phyloP scores from a whole-genome alignment of 2,888 invertebrate genomes.

The Patella ulyssiponensis region DNA sequence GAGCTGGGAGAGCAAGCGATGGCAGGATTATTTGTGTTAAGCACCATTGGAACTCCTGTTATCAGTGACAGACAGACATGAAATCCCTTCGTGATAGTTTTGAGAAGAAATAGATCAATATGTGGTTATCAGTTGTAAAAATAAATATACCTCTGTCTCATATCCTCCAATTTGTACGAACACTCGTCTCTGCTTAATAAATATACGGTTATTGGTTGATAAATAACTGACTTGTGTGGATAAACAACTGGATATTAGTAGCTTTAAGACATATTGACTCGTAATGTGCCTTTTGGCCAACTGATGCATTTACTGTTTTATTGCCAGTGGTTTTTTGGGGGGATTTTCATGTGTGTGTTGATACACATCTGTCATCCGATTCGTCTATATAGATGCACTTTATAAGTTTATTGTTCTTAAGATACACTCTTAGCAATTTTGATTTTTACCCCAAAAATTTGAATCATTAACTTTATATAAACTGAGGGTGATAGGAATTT shows the following conservation, averaged over 20 bases:
- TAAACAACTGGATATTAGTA: conserved; percentile 19
- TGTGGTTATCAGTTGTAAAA: conserved; percentile 21
- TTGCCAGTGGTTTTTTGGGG: too few relatives aligned
- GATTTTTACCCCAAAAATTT: too few relatives aligned
- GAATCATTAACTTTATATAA: too few relatives aligned
- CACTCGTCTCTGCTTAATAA: conserved; percentile 16
- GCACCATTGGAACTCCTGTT: background rate
- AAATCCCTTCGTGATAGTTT: conserved; percentile 23
- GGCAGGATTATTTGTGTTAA: conserved; percentile 5
- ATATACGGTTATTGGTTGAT: conserved; percentile 23
- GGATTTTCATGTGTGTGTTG: too few relatives aligned
- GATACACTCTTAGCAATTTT: too few relatives aligned
- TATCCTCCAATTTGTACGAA: conserved; percentile 1
- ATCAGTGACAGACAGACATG: conserved; percentile 16
- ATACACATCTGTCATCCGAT: too few relatives aligned
- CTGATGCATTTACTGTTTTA: too few relatives aligned
- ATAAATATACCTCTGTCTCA: conserved; percentile 12
- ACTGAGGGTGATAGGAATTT: too few relatives aligned
- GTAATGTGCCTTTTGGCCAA: too few relatives aligned
- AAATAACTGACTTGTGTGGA: conserved; percentile 21
- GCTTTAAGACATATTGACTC: background rate
- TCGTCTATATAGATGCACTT: too few relatives aligned
- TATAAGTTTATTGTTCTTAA: too few relatives aligned
- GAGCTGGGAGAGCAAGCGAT: background rate
- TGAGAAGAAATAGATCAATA: conserved; percentile 29